Evolutionary conservation across 2,888 invertebrate species (phyloP).

Genomic region (Chrysolina haemoptera): DNA sequence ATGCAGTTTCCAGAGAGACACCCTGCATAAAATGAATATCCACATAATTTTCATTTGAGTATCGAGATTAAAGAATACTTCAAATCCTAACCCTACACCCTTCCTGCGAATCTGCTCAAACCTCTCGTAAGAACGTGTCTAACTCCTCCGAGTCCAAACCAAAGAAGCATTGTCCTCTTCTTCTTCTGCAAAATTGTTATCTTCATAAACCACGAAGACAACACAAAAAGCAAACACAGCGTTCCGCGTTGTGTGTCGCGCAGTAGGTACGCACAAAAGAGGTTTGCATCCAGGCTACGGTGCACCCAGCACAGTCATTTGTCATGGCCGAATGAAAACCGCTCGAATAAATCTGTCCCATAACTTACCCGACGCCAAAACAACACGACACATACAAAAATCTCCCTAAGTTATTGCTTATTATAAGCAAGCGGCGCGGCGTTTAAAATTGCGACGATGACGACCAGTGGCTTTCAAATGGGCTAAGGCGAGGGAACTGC

Average conservation of each 20-base stretch:
- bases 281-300: conserved; percentile 50
- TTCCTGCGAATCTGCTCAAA: too few species aligned
- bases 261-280: conserved; percentile 59
- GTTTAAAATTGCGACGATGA: conserved; percentile 45
- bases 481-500: not conserved
- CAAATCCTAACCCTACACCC: too few species aligned
- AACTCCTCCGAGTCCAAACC: not conserved
- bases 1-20: too few species aligned
- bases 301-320: conserved; percentile 60
- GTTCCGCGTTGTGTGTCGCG: conserved; percentile 54
- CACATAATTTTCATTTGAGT: too few species aligned
- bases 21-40: too few species aligned
- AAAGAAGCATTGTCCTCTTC: conserved; percentile 7
- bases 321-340: conserved; percentile 64
- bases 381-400: conserved; percentile 68
- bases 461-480: not conserved
- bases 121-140: too few species aligned
- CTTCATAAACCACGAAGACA: conserved; percentile 40
- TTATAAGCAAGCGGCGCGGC: conserved; percentile 62
- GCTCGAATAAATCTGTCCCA: conserved; percentile 67
- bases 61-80: too few species aligned
- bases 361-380: conserved; percentile 68
- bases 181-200: conserved; percentile 33
- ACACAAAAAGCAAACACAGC: conserved; percentile 40
- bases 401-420: conserved; percentile 67